Evolutionary conservation across 2,888 invertebrate species (phyloP).

Genomic region (Frankliniella fusca): DNA sequence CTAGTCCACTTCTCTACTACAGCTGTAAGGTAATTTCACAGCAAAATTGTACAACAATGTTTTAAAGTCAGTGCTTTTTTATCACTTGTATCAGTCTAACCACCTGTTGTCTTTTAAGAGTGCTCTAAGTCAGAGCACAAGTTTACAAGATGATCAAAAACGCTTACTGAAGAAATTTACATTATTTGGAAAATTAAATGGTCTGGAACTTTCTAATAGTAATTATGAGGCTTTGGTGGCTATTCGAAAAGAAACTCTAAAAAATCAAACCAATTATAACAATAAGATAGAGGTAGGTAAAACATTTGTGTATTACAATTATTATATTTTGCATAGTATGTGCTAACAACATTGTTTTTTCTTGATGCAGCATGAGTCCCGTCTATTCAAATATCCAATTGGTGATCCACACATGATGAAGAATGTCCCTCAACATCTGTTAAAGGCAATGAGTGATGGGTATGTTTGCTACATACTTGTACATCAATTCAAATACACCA

Average conservation of each 20-base stretch:
- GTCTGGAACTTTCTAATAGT: conserved; percentile 61
- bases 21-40: not conserved
- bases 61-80: not conserved
- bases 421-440: conserved; percentile 68
- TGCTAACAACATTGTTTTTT: conserved; percentile 23
- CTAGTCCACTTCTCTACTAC: conserved; percentile 48
- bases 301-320: conserved; percentile 25
- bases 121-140: conserved; percentile 41
- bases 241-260: not conserved
- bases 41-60: not conserved
- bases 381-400: conserved; percentile 63
- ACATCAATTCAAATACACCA: not conserved
- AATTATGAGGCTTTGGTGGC: conserved; percentile 46
- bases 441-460: conserved; percentile 60
- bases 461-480: conserved; percentile 36
- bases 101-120: not conserved
- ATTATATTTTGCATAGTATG: not conserved
- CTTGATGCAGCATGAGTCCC: conserved; percentile 52
- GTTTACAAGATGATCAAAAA: conserved; percentile 58
- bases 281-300: not conserved
- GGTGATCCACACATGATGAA: conserved; percentile 61
- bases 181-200: conserved; percentile 78
- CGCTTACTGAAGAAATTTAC: conserved; percentile 72
- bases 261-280: not conserved
- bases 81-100: not conserved